phyloP scores from a whole-genome alignment of 1,140 invertebrate species.

The Drosophila yakuba region DNA sequence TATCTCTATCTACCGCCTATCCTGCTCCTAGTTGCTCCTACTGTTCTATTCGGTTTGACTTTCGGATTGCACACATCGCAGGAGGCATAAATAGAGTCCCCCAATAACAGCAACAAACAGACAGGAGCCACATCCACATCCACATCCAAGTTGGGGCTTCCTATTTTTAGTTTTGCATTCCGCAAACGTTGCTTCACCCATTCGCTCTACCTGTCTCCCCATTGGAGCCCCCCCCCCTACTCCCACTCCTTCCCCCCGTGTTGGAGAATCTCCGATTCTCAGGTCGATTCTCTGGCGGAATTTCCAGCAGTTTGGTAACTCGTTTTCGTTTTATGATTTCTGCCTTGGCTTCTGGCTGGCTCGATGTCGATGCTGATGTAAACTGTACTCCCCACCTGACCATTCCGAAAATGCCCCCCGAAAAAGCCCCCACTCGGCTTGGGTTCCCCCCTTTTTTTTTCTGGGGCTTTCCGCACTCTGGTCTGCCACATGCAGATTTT shows the following conservation, averaged over 20 bases:
- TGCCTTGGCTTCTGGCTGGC: slow-evolving; percentile 46
- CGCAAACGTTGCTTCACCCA: slow-evolving; percentile 56
- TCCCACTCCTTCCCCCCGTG: neutral
- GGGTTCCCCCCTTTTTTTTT: slow-evolving; percentile 5
- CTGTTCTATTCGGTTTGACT: slow-evolving; percentile 42
- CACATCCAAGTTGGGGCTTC: slow-evolving; percentile 33
- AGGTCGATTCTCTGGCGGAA: slow-evolving; percentile 47
- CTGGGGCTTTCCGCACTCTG: slow-evolving; percentile 24
- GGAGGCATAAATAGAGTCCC: slow-evolving; percentile 73
- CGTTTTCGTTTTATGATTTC: slow-evolving; percentile 81
- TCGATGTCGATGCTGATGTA: slow-evolving; percentile 50
- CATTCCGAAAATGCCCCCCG: slow-evolving; percentile 23
- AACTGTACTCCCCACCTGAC: slow-evolving; percentile 49
- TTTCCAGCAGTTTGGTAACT: slow-evolving; percentile 78
- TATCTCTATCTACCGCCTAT: slow-evolving; percentile 21
- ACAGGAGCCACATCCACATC: slow-evolving; percentile 38
- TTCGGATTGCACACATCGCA: slow-evolving; percentile 47
- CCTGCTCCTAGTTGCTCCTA: slow-evolving; percentile 22
- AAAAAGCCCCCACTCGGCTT: slow-evolving; percentile 1
- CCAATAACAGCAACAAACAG: slow-evolving; percentile 22
- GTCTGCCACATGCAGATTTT: slow-evolving; percentile 58
- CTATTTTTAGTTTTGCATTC: slow-evolving; percentile 64
- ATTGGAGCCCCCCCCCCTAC: neutral
- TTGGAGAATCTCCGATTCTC: slow-evolving; percentile 13
- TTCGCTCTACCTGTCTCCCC: slow-evolving; percentile 29